Evolutionary conservation across 2,113 vertebrate species (phyloP), one percentile per base, ranked within the genome.

Genomic region (Pteronura brasiliensis): DNA sequence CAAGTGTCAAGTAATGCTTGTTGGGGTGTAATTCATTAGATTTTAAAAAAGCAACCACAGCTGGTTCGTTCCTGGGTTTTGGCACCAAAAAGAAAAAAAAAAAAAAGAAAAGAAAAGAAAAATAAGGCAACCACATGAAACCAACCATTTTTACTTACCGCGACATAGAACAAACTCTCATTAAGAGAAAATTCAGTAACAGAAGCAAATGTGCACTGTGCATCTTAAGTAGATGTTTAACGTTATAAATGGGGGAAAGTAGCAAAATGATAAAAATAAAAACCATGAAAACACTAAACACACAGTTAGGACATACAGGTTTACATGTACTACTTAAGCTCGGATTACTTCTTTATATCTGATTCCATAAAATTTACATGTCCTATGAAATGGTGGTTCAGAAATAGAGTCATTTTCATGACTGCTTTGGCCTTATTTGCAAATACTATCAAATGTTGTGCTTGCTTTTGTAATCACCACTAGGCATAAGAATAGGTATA

Each of bases 391-490:
- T 85, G 1, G 27, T 80, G 87, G 0, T 93, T 93, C 96, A 92
- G 84, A 96, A 93, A 98, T 55, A 55, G 29, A 97, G 65, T 93
- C 97, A 90, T 97, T 97, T 98, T 97, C 96, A 90, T 92, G 88
- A 96, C 44, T 95, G 34, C 83, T 97, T 93, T 85, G 97, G 61
- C 86, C 71, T 96, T 93, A 74, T 61, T 91, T 97, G 57, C 96
- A 97, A 98, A 98, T 97, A 97, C 61, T 97, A 98, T 21, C 27
- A 92, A 93, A 87, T 55, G 15, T 6, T 63, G 7, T 29, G 71
- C 97, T 63, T 96, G 96, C 93, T 96, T 98, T 98, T 97, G 85
- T 97, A 61, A 91, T 29, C 29, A 80, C 55, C 23, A 80, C 34
- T 21, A 13, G 34, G 83, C 15, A 3, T 39, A 77, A 61, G 6